phyloP scores from a whole-genome alignment of 1,140 invertebrate genomes.

The Euborellia annulipes region DNA sequence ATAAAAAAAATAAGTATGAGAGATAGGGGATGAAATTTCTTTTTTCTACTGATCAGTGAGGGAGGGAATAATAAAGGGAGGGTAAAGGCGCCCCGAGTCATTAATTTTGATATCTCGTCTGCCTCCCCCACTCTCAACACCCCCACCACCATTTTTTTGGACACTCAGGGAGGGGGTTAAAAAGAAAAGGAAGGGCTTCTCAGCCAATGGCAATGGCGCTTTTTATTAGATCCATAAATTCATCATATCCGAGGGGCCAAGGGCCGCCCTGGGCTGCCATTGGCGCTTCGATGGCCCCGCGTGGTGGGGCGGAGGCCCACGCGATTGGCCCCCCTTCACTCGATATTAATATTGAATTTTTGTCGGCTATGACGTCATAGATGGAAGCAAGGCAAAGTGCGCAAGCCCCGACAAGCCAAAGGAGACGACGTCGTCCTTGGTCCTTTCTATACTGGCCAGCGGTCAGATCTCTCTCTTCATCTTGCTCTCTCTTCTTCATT shows the following conservation, averaged over 20 bases:
- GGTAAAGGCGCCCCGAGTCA: no score
- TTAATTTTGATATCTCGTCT: no score
- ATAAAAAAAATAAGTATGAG: no score
- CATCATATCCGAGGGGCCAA: conserved; percentile 29
- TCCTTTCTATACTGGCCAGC: no score
- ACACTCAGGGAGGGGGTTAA: conserved; percentile 16
- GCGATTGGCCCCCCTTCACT: conserved; percentile 24
- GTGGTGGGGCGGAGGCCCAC: conserved; percentile 5
- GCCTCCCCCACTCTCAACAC: no score
- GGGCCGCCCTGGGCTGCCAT: background rate
- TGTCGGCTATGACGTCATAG: conserved; percentile 11
- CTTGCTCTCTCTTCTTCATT: no score
- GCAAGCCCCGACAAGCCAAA: background rate
- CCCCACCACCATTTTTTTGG: background rate
- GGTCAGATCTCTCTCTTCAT: no score
- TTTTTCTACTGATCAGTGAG: no score
- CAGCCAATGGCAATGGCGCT: conserved; percentile 19
- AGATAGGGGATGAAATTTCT: no score
- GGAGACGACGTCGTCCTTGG: background rate
- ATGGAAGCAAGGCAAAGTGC: background rate
- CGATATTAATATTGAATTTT: conserved; percentile 31
- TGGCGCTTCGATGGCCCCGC: background rate
- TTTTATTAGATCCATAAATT: conserved; percentile 40
- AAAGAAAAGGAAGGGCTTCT: conserved; percentile 18
- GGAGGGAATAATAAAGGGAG: no score